Conservation (phyloP, 2,888 invertebrate species). For the Yponomeuta plumbellus region DNA sequence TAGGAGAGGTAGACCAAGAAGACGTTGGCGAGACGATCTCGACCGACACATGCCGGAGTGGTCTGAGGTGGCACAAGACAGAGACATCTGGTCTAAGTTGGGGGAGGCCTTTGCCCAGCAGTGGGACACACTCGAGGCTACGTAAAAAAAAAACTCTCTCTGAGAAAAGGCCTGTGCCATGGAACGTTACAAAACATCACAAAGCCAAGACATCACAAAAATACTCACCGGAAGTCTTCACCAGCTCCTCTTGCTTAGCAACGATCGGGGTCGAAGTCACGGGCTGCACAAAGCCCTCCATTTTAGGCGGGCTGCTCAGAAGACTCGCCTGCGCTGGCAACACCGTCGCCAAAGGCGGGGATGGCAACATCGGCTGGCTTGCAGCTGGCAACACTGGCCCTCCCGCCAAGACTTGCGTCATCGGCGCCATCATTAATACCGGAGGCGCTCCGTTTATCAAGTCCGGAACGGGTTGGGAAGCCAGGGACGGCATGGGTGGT, state of each 20-base stretch:
- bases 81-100: no score
- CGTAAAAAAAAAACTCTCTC: no score
- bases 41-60: no score
- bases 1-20: no score
- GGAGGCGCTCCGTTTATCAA: slow-evolving; percentile 12
- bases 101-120: no score
- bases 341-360: slow-evolving; percentile 11
- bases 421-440: slow-evolving; percentile 14
- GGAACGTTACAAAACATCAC: no score
- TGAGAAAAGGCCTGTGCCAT: no score
- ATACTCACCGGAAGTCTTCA: slow-evolving; percentile 54
- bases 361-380: slow-evolving; percentile 19
- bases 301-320: slow-evolving; percentile 29
- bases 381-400: slow-evolving; percentile 13
- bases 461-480: slow-evolving; percentile 11
- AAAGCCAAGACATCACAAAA: not conserved
- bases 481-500: slow-evolving; percentile 6
- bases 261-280: slow-evolving; percentile 64
- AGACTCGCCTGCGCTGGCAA: slow-evolving; percentile 24
- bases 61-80: no score
- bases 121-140: no score
- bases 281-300: slow-evolving; percentile 36
- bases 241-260: slow-evolving; percentile 42
- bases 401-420: slow-evolving; percentile 27
- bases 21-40: no score